These are phyloP conservation scores for Nebria brevicollis DNA, from an alignment of 2,888 invertebrate genomes.

Conservation along the genomic window DNA sequence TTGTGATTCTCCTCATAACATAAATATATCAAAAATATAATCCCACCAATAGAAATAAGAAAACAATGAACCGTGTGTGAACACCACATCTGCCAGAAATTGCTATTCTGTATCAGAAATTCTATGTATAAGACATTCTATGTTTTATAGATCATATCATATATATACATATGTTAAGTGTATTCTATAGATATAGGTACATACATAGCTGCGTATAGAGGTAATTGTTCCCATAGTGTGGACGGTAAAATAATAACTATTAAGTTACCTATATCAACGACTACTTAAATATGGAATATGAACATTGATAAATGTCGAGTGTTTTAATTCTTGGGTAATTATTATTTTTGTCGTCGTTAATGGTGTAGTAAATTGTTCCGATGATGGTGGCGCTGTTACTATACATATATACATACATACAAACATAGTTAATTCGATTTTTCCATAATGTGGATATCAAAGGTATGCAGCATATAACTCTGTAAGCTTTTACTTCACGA, in stretches of 20 bases:
- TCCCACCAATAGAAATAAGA: too few relatives aligned
- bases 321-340: not conserved
- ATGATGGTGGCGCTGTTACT: not conserved
- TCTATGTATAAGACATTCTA: too few relatives aligned
- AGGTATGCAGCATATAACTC: constrained; percentile 1
- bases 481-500: not conserved
- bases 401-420: not conserved
- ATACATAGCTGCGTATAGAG: too few relatives aligned
- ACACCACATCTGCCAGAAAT: too few relatives aligned
- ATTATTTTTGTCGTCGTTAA: not conserved
- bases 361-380: not conserved
- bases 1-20: too few relatives aligned
- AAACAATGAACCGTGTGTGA: too few relatives aligned
- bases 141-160: too few relatives aligned
- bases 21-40: too few relatives aligned
- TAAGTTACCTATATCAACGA: not conserved
- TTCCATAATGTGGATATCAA: not conserved
- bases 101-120: too few relatives aligned
- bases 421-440: not conserved
- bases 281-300: not conserved
- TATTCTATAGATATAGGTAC: too few relatives aligned
- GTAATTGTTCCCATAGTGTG: not conserved
- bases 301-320: not conserved
- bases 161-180: too few relatives aligned
- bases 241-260: not conserved